Percentiles rank a stretch among this genome's conserved stretches.
Evolutionary conservation across 2,797 vertebrate genomes (phyloP).

Genomic region (Falco berigora): DNA sequence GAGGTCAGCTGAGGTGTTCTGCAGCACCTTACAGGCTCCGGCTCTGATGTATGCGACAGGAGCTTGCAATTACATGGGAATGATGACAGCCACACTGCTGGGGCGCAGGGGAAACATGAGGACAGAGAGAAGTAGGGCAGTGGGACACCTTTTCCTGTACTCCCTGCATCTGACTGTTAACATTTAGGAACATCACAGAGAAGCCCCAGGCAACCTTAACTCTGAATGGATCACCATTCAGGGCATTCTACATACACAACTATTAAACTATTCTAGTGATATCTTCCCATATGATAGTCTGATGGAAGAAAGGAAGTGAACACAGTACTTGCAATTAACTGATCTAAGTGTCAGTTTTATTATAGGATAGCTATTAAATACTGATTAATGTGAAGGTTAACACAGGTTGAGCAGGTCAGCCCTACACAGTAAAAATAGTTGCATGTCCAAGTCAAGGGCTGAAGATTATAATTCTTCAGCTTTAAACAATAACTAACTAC

Average conservation of each 20-base stretch:
- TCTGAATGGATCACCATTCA: background rate
- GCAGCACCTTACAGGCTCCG: background rate
- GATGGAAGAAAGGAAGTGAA: background rate
- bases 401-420: background rate
- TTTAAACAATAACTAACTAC: background rate
- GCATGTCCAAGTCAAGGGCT: background rate
- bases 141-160: background rate
- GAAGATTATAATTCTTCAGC: background rate
- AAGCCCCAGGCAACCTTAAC: background rate
- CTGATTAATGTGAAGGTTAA: background rate
- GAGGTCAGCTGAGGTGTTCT: background rate
- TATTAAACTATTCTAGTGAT: background rate
- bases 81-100: background rate
- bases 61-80: too few relatives aligned
- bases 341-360: background rate
- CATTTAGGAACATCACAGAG: background rate
- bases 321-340: background rate
- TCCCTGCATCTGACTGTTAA: background rate
- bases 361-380: background rate
- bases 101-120: background rate
- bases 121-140: background rate
- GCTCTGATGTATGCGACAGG: too few relatives aligned
- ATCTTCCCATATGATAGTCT: background rate
- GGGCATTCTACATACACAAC: background rate
- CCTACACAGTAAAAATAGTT: accelerated